Evolutionary conservation across 64 coral and sea anemone genomes (phyloP), one percentile per base, ranked within the genome.

Genomic region (Pocillopora verrucosa): DNA sequence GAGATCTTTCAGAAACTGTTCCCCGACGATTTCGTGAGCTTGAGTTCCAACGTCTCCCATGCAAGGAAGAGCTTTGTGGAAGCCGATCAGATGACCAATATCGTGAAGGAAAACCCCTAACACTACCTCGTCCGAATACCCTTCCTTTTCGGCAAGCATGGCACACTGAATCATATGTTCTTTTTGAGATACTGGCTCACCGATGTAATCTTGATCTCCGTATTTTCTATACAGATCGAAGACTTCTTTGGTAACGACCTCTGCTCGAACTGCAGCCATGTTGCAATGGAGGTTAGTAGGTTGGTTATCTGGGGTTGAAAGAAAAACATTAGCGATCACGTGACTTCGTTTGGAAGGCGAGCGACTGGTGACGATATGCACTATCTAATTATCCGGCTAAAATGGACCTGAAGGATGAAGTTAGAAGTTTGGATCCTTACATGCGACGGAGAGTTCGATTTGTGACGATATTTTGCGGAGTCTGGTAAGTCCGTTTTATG

Each of bases 111-210:
- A 92, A 14, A 88, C 96, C 20, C 96, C 96, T 7, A 98, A 78
- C 11, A 98, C 74, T 0, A 98, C 88, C 41, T 87, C 93, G 35
- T 91, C 85, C 10, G 90, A 17, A 74, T 87, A 98, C 34, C 91
- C 93, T 16, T 98, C 90, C 36, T 98, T 95, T 80, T 98, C 96
- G 0, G 96, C 96, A 24, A 95, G 74, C 96, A 98, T 98, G 20
- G 96, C 96, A 73, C 93, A 94, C 51, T 98, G 96, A 56, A 59
- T 81, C 93, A 95, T 95, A 36, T 98, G 93, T 60, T 95, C 90
- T 91, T 78, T 64, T 45, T 98, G 93, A 16, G 90, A 90, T 0
- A 98, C 83, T 15, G 90, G 88, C 70, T 98, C 96, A 15, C 96
- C 96, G 1, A 98, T 91, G 24, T 98, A 98, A 59, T 98, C 93